Conservation (phyloP, 2,113 vertebrate species). For the Brachirus orientalis region DNA sequence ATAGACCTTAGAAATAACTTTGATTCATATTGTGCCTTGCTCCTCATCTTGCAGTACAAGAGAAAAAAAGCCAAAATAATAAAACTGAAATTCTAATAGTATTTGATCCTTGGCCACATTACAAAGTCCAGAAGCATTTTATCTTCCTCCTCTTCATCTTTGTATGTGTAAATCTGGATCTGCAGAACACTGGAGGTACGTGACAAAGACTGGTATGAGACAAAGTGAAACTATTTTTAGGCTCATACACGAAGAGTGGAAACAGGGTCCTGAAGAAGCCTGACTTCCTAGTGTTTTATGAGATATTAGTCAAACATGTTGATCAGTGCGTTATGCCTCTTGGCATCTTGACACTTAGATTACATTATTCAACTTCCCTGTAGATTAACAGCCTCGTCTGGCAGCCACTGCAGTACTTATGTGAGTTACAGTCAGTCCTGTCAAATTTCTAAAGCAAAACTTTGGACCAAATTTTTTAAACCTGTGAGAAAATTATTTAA, state of each 20-base stretch:
- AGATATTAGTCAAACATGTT: slow-evolving; percentile 74
- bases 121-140: slow-evolving; percentile 31
- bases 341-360: slow-evolving; percentile 79
- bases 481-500: background rate
- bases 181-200: slow-evolving; percentile 46
- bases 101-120: slow-evolving; percentile 36
- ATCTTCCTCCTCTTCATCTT: slow-evolving; percentile 18
- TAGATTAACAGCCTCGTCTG: slow-evolving; percentile 64
- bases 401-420: slow-evolving; percentile 23
- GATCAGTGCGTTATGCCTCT: slow-evolving; percentile 74
- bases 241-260: slow-evolving; percentile 73
- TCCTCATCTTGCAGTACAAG: slow-evolving; percentile 15
- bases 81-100: slow-evolving; percentile 40
- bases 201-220: slow-evolving; percentile 48
- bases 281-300: slow-evolving; percentile 75
- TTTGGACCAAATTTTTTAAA: background rate
- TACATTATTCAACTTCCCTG: slow-evolving; percentile 75
- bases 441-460: slow-evolving; percentile 15
- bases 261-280: slow-evolving; percentile 77
- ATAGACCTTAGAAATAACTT: slow-evolving; percentile 9
- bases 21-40: slow-evolving; percentile 5
- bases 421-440: slow-evolving; percentile 9
- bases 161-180: slow-evolving; percentile 40
- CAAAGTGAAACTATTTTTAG: slow-evolving; percentile 81
- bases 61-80: slow-evolving; percentile 7